phyloP scores from a whole-genome alignment of 2,113 vertebrate genomes.

The Seriola dumerili region DNA sequence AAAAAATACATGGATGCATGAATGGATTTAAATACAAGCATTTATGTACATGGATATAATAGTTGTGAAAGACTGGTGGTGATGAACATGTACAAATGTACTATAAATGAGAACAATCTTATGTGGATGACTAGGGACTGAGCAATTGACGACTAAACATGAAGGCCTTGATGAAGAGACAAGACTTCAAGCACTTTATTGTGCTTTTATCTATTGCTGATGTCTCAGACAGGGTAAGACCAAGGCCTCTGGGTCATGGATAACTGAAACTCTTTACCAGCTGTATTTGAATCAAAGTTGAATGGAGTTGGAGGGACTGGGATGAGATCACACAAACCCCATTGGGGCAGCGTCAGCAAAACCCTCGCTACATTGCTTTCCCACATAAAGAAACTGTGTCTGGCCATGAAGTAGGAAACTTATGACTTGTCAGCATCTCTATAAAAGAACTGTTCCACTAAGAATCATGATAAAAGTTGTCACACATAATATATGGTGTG shows the following conservation, averaged over 20 bases:
- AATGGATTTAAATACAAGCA: no score
- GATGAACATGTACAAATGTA: not conserved
- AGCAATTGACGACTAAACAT: not conserved
- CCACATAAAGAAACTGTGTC: constrained; percentile 62
- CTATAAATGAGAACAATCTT: not conserved
- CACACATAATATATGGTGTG: constrained; percentile 14
- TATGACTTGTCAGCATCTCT: constrained; percentile 67
- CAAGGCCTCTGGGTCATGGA: constrained; percentile 44
- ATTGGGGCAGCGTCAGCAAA: constrained; percentile 74
- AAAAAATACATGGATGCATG: no score
- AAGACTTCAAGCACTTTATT: constrained; percentile 12
- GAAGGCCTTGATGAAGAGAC: not conserved
- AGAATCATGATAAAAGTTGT: constrained; percentile 34
- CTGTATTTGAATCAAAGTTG: constrained; percentile 41
- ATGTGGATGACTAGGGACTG: not conserved
- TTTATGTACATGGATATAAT: not conserved
- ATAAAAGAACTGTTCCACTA: constrained; percentile 38
- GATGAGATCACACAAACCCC: constrained; percentile 70
- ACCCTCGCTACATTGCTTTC: constrained; percentile 55
- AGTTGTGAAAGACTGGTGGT: not conserved
- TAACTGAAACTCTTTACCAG: constrained; percentile 35
- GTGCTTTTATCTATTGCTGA: constrained; percentile 13
- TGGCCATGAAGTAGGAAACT: constrained; percentile 65
- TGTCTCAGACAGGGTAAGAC: constrained; percentile 38
- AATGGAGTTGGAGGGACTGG: constrained; percentile 42